Base-by-base conservation (phyloP, 2,113 vertebrate genomes). In the Andinoacara biseriatus region DNA sequence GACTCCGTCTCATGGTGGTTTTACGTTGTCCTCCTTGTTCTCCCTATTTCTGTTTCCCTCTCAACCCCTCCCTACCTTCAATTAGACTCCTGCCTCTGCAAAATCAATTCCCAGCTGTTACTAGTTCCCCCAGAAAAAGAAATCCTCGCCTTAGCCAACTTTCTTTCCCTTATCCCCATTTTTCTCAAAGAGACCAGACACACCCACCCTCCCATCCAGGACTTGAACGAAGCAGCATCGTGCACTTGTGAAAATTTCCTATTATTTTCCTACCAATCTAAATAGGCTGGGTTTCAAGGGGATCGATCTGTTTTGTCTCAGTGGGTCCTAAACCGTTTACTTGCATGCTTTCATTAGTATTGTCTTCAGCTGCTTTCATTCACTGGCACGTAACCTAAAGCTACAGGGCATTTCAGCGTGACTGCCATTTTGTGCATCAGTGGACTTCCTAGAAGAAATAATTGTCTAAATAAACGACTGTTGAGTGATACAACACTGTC, bases 91-190 rank as follows among this genome's bases (percentile, higher is more conserved):
- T 74, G 82, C 86, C 62, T 90, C 88, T 91, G 87, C 80, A 77
- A 84, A 91, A 92, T 89, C 87, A 86, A 89, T 91, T 88, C 86
- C 84, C 85, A 84, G 72, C 81, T 89, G 60, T 82, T 82, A 77
- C 78, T 74, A 5, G 38, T 57, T 56, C 62, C 46, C 57, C 26
- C 26, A 63, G 58, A 79, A 85, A 76, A 29, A 58, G 22, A 65
- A 80, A 62, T 38, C 22, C 38, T 82, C 22, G 13, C 24, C 18
- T 31, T 10, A 26, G 54, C 56, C 35, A 33, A 35, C 60, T 33
- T 57, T 58, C 3, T 17, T 14, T 56, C 33, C 62, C 43, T 20
- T 15, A 26, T 56, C 24, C 59, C 62, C 33, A 3, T 20, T 7
- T 84, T 74, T 85, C 72, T 78, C 20, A 10, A 63, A 58, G 67